Conservation (phyloP, 2,113 vertebrate species). For the Bungarus multicinctus region DNA sequence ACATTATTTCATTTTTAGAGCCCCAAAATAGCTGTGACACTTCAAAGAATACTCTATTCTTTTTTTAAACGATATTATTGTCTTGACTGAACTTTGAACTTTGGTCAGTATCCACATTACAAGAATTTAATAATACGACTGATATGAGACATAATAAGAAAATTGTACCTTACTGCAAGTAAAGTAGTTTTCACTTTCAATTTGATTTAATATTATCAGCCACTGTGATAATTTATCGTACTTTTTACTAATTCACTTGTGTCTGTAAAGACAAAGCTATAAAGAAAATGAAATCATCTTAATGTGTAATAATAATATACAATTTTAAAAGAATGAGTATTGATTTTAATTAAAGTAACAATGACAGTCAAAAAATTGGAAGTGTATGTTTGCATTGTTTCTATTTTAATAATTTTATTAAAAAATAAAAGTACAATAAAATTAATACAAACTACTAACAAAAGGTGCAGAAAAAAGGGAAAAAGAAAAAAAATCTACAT, state of each 20-base stretch:
- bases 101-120: not conserved
- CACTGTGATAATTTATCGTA: not conserved
- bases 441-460: too few species aligned
- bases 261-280: not conserved
- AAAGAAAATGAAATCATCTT: constrained; percentile 2
- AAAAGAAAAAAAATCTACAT: not conserved
- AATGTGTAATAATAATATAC: not conserved
- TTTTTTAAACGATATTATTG: not conserved
- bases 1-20: not conserved
- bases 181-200: not conserved
- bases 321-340: not conserved
- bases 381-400: not conserved
- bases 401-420: not conserved
- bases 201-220: not conserved
- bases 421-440: not conserved
- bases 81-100: not conserved
- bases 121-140: not conserved
- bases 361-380: not conserved
- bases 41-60: not conserved
- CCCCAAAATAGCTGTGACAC: not conserved
- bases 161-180: not conserved
- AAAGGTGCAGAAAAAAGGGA: too few species aligned
- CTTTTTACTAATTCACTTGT: not conserved
- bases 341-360: not conserved
- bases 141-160: not conserved